Base-by-base conservation (phyloP, 2,113 vertebrate genomes). In the Arothron firmamentum region DNA sequence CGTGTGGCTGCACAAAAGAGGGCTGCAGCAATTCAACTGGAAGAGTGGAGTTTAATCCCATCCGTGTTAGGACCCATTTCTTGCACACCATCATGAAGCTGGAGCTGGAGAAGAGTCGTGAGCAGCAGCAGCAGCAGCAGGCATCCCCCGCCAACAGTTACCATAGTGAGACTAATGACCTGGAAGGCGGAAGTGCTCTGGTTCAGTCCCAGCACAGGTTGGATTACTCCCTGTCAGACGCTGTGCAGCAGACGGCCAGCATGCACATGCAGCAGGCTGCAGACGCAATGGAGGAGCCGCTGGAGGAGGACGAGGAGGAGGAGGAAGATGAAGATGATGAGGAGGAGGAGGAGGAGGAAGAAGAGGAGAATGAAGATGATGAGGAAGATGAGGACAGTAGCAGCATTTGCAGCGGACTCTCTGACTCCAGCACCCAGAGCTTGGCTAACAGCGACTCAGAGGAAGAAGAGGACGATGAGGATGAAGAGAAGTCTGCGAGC, bases 41-140 rank as follows among this genome's bases (percentile, higher is more conserved):
- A 64, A 91, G 97, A 84, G 97, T 99, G 62, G 97, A 99, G 87
- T 99, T 99, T 80, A 99, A 98, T 82, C 97, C 97, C 52, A 97
- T 99, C 82, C 93, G 97, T n/a, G 97, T 99, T 68, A 94, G 97
- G 87, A 99, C 97, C 84, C 97, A 99, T 85, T 99, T 99, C 90
- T 91, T 99, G 90, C 97, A 99, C 92, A 99, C 97, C 28, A 97
- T 99, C 78, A 99, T 99, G 97, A 98, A 98, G 89, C 93, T 99
- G 25, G 96, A 99, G 80, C 88, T 98, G 83, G 97, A 99, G 88
- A 98, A 97, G 87, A 97, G 92, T 51, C 92, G 94, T 5, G 95
- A 98, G 89, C 95, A 97, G 85, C 95, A 95, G 81, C 85, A 98
- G 89, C 95, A 97, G 85, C 95, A 95, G 81, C 85, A 89, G 67